Evolutionary conservation across 2,888 invertebrate species (phyloP).

Genomic region (Schizaphis graminum): DNA sequence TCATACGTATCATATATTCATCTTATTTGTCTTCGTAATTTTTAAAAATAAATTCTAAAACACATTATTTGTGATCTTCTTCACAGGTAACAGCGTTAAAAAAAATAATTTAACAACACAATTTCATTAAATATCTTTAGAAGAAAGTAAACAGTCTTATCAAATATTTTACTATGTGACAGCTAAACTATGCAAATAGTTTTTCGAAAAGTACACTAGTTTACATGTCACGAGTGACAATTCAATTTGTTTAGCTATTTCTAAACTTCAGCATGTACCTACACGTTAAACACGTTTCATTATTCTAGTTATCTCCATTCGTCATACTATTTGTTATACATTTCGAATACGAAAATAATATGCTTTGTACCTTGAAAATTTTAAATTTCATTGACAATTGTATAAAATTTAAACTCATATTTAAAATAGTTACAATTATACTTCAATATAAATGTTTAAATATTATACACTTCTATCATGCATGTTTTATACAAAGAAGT

Average conservation of each 20-base stretch:
- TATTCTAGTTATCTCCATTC: not conserved
- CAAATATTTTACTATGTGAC: not conserved
- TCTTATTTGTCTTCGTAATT: not conserved
- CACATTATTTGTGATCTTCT: no score
- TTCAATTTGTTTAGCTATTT: slow-evolving; percentile 5
- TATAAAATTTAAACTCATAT: not conserved
- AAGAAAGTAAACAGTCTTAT: not conserved
- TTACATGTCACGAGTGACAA: not conserved
- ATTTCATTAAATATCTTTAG: not conserved
- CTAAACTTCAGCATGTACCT: not conserved
- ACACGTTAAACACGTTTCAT: not conserved
- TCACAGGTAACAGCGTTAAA: not conserved
- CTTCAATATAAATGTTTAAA: not conserved
- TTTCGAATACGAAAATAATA: not conserved
- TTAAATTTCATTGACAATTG: not conserved
- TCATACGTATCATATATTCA: not conserved
- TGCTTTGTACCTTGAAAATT: not conserved
- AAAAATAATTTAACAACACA: not conserved
- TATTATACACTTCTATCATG: not conserved
- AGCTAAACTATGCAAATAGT: not conserved
- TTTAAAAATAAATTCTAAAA: not conserved
- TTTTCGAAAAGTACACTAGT: not conserved
- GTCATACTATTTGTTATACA: not conserved
- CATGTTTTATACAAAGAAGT: not conserved
- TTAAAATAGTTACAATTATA: not conserved